Evolutionary conservation across 2,888 invertebrate species (phyloP).

Genomic region (Drosophila peninsularis): DNA sequence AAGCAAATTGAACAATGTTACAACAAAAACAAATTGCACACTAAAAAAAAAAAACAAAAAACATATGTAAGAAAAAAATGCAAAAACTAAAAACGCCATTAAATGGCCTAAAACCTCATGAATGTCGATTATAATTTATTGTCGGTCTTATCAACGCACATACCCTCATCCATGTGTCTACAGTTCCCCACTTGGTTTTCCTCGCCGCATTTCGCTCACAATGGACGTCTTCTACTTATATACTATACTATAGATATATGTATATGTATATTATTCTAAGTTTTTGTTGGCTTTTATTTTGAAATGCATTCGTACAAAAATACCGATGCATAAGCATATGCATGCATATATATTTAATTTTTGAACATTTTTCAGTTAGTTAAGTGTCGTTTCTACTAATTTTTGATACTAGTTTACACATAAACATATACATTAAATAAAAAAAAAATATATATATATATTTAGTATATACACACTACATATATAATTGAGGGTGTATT

Average conservation of each 20-base stretch:
- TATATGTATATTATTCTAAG: slow-evolving; percentile 50
- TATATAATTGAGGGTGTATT: slow-evolving; percentile 66
- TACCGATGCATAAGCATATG: slow-evolving; percentile 31
- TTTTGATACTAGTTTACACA: slow-evolving; percentile 78
- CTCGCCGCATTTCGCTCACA: slow-evolving; percentile 54
- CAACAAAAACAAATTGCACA: slow-evolving; percentile 38
- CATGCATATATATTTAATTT: slow-evolving; percentile 51
- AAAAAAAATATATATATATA: slow-evolving; percentile 41
- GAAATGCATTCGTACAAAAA: slow-evolving; percentile 36
- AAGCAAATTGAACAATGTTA: slow-evolving; percentile 72
- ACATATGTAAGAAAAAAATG: slow-evolving; percentile 18
- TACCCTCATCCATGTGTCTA: slow-evolving; percentile 14
- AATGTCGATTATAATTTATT: slow-evolving; percentile 77
- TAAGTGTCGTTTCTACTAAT: slow-evolving; percentile 77
- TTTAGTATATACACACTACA: slow-evolving; percentile 53
- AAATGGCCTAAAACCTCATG: slow-evolving; percentile 66
- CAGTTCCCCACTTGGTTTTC: slow-evolving; percentile 17
- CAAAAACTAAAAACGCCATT: slow-evolving; percentile 54
- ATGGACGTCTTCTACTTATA: slow-evolving; percentile 66
- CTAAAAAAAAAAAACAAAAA: slow-evolving; percentile 14
- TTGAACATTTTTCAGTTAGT: slow-evolving; percentile 69
- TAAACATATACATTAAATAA: slow-evolving; percentile 54
- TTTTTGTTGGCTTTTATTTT: slow-evolving; percentile 73
- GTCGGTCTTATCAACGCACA: slow-evolving; percentile 65
- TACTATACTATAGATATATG: slow-evolving; percentile 22